phyloP scores from a whole-genome alignment of 2,888 invertebrate species.

The Sinhomidia bicolor region DNA sequence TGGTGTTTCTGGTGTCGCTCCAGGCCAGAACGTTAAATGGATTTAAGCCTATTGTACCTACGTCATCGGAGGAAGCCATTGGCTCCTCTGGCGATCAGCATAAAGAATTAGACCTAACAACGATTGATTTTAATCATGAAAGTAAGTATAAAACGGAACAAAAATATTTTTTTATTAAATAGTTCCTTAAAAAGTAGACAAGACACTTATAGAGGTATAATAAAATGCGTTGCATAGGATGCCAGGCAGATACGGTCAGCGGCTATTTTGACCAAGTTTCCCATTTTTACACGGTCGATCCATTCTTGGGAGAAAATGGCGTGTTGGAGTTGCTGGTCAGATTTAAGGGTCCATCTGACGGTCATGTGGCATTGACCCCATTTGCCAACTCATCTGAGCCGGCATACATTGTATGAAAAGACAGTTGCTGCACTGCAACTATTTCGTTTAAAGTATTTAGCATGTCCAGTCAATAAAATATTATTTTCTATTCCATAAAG shows the following conservation, averaged over 20 bases:
- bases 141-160: too few relatives aligned
- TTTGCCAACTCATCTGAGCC: constrained; percentile 61
- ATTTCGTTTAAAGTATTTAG: too few relatives aligned
- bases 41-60: not conserved
- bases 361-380: constrained; percentile 65
- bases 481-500: constrained; percentile 51
- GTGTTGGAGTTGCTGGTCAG: constrained; percentile 69
- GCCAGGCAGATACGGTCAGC: constrained; percentile 70
- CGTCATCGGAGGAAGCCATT: not conserved
- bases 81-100: not conserved
- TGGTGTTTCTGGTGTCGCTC: not conserved
- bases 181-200: too few relatives aligned
- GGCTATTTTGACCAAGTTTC: constrained; percentile 47
- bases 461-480: too few relatives aligned
- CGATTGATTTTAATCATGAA: constrained; percentile 73
- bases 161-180: too few relatives aligned
- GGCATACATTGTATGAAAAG: constrained; percentile 56
- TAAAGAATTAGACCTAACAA: constrained; percentile 22
- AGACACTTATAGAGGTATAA: not conserved
- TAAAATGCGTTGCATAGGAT: constrained; percentile 55
- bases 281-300: constrained; percentile 68
- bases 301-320: constrained; percentile 56
- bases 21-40: not conserved
- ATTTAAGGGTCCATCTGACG: constrained; percentile 75
- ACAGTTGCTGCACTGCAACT: too few relatives aligned